Conservation (phyloP, 2,113 vertebrate species). For the Scytalopus superciliaris region DNA sequence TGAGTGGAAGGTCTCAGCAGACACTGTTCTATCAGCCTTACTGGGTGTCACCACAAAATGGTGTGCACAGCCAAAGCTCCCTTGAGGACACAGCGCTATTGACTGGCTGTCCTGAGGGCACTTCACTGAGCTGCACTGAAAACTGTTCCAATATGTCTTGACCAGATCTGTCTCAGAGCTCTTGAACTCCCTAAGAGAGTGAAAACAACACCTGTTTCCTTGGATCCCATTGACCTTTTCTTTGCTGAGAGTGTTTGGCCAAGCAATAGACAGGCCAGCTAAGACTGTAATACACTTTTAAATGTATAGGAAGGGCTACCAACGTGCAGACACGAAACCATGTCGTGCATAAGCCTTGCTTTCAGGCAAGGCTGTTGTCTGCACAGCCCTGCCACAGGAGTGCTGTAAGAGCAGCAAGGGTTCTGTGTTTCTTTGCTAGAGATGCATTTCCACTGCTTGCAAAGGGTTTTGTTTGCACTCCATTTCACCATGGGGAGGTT, state of each 20-base stretch:
- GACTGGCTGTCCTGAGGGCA: background rate
- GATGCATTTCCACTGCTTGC: background rate
- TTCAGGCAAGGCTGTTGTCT: background rate
- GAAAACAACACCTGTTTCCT: background rate
- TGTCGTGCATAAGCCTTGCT: background rate
- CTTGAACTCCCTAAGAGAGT: background rate
- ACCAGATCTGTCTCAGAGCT: background rate
- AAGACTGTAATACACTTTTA: background rate
- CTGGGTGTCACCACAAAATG: background rate
- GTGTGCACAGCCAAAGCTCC: background rate
- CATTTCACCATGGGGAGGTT: background rate
- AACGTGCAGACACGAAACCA: accelerated
- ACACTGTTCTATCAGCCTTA: background rate
- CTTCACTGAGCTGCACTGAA: background rate
- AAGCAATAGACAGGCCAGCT: background rate
- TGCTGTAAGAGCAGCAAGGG: background rate
- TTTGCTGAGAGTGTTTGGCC: background rate
- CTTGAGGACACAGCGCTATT: background rate
- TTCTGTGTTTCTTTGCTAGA: background rate
- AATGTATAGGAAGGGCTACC: background rate
- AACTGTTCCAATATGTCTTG: background rate
- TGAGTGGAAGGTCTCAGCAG: background rate
- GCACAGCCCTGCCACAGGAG: background rate
- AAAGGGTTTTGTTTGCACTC: background rate
- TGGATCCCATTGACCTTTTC: background rate